Conservation (phyloP, 2,888 invertebrate species). For the Morinoia aosen region DNA sequence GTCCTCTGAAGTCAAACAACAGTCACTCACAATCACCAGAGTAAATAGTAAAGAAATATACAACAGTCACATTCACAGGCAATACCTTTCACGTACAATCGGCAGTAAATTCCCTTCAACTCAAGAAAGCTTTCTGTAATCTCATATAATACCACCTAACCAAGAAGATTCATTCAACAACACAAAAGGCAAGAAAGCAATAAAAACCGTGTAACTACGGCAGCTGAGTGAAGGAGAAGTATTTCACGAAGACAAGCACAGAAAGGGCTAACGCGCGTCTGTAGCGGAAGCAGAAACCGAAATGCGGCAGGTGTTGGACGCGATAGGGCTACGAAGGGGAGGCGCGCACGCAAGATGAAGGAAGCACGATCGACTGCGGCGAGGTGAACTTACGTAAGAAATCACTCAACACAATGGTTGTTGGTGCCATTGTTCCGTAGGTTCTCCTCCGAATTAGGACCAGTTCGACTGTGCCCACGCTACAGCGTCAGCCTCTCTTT, state of each 20-base stretch:
- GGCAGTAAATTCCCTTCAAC: no score
- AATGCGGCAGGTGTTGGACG: conserved; percentile 14
- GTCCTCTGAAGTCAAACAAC: no score
- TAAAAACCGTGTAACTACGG: background rate
- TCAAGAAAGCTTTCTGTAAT: background rate
- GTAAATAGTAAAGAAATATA: no score
- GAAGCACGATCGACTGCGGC: background rate
- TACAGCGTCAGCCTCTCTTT: background rate
- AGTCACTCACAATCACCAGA: no score
- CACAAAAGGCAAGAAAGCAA: background rate
- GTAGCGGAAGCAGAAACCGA: background rate
- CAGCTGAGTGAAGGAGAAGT: background rate
- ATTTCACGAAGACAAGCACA: background rate
- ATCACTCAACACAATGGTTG: conserved; percentile 6
- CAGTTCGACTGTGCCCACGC: background rate
- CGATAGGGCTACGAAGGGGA: background rate
- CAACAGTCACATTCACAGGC: no score
- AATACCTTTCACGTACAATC: no score
- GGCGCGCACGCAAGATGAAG: background rate
- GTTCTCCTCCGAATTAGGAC: background rate
- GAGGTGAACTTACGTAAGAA: conserved; percentile 5
- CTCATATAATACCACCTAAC: background rate
- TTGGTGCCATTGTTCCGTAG: background rate
- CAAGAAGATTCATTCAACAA: background rate
- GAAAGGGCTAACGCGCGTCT: background rate